Evolutionary conservation across 2,797 vertebrate genomes (phyloP).

Genomic region (Sebastiscus tertius): DNA sequence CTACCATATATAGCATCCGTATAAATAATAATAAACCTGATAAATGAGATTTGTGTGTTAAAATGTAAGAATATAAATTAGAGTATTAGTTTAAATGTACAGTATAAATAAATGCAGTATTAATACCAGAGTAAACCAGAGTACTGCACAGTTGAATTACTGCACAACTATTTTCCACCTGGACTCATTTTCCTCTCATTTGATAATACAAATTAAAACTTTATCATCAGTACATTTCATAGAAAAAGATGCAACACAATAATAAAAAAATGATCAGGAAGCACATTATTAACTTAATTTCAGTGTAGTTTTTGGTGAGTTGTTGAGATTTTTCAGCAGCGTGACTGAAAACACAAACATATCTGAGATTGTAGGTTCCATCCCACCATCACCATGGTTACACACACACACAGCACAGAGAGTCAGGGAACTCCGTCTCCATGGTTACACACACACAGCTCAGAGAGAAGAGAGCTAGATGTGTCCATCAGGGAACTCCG

Average conservation of each 20-base stretch:
- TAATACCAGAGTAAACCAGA: no score
- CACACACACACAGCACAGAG: no score
- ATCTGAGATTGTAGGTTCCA: background rate
- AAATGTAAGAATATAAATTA: no score
- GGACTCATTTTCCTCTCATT: background rate
- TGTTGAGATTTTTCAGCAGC: background rate
- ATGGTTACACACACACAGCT: no score
- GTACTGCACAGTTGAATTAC: no score
- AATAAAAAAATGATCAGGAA: background rate
- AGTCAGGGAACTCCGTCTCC: background rate
- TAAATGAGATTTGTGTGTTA: no score
- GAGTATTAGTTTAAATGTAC: no score
- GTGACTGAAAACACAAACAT: background rate
- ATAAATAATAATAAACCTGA: no score
- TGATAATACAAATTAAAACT: background rate
- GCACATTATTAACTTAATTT: background rate
- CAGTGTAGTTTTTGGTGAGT: background rate
- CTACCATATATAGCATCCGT: no score
- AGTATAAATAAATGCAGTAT: no score
- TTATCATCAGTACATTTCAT: background rate
- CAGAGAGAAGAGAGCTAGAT: background rate
- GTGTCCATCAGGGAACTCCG: conserved; percentile 33
- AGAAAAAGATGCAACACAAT: no score
- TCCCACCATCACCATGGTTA: background rate
- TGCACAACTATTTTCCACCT: background rate